Percentiles rank a stretch among this genome's conserved stretches.
Conservation (phyloP, 1,140 invertebrate species). For the Penaeus chinensis region DNA sequence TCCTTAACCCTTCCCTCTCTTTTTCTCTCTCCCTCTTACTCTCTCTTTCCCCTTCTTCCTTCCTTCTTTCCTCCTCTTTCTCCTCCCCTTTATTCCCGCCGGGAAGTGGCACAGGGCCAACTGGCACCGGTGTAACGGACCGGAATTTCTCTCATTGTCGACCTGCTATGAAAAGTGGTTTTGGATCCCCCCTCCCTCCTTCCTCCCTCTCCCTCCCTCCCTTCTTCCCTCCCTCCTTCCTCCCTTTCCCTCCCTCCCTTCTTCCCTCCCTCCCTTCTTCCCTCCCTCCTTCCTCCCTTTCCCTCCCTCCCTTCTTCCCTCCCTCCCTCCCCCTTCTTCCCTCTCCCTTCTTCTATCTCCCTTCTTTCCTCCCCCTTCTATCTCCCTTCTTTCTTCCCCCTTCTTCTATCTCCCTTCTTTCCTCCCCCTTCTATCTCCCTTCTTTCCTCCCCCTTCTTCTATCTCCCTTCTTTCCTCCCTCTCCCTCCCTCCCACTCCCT, state of each 20-base stretch:
- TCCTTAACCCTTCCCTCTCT: neutral
- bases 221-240: slow-evolving; percentile 7
- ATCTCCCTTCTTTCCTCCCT: neutral
- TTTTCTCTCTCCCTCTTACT: neutral
- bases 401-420: neutral
- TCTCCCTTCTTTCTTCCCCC: neutral
- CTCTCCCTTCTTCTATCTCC: no score
- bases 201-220: neutral
- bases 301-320: neutral
- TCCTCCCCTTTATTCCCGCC: neutral
- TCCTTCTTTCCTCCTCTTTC: neutral
- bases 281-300: neutral
- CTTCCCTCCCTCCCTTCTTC: neutral
- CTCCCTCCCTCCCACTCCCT: neutral
- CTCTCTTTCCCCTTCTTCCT: neutral
- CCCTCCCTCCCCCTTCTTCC: neutral
- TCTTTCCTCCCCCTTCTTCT: neutral
- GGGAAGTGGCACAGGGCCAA: neutral
- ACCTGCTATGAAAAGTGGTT: neutral
- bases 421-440: neutral
- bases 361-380: no score
- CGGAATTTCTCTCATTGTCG: neutral
- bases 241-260: neutral
- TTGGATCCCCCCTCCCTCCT: neutral
- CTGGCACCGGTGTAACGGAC: neutral